Evolutionary conservation across 2,113 vertebrate genomes (phyloP).

Genomic region (Hoplias malabaricus): DNA sequence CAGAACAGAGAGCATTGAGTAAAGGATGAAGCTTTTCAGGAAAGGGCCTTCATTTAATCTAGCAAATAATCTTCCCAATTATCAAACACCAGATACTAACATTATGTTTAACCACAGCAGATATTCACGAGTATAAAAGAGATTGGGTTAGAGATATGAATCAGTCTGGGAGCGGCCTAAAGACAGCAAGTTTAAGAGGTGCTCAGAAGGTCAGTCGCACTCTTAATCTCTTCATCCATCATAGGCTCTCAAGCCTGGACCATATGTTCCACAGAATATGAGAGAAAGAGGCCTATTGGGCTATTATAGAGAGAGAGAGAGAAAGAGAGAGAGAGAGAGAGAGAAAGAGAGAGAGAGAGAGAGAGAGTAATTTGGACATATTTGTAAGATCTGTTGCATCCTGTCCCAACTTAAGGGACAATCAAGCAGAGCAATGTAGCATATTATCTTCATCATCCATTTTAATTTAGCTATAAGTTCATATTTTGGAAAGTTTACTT

Average conservation of each 20-base stretch:
- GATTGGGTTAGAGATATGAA: not conserved
- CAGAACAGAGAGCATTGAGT: not conserved
- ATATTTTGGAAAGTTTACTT: too few relatives aligned
- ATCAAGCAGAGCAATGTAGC: too few relatives aligned
- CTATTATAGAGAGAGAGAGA: conserved; percentile 50
- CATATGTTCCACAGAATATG: conserved; percentile 46
- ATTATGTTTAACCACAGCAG: not conserved
- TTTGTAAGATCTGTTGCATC: too few relatives aligned
- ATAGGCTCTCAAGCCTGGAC: conserved; percentile 29
- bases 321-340: conserved; percentile 45
- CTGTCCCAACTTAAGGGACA: too few relatives aligned
- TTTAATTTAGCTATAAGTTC: too few relatives aligned
- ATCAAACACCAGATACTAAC: not conserved
- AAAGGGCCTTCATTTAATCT: not conserved
- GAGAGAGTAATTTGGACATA: too few relatives aligned
- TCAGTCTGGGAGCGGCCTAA: not conserved
- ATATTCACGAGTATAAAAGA: not conserved
- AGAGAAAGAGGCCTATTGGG: conserved; percentile 47
- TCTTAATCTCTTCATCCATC: conserved; percentile 53
- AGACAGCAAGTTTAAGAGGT: conserved; percentile 1
- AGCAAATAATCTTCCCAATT: not conserved
- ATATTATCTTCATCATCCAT: too few relatives aligned
- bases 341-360: conserved; percentile 18
- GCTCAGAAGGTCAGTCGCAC: conserved; percentile 23
- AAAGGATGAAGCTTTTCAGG: not conserved